Evolutionary conservation across 2,113 vertebrate species (phyloP).

Genomic region (Microcebus griseorufus): DNA sequence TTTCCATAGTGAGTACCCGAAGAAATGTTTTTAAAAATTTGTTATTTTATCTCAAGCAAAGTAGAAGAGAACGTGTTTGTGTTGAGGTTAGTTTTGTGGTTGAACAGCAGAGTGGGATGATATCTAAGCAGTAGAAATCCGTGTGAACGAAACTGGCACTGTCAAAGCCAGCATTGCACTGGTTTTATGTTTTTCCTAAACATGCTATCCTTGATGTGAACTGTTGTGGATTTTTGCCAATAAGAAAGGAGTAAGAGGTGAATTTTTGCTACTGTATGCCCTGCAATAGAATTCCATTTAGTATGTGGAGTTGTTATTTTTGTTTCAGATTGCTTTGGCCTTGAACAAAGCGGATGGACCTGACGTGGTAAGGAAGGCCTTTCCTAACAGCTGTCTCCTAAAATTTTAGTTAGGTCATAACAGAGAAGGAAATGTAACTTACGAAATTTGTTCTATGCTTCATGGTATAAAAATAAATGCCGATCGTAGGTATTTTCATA

Average conservation of each 20-base stretch:
- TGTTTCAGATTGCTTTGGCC: constrained; percentile 89
- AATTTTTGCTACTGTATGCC: background rate
- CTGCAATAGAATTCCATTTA: constrained; percentile 23
- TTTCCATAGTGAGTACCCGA: constrained; percentile 11
- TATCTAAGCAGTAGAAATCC: background rate
- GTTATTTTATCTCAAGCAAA: constrained; percentile 30
- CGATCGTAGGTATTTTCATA: constrained; percentile 43
- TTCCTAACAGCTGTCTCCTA: background rate
- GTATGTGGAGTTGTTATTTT: constrained; percentile 57
- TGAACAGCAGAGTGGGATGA: background rate
- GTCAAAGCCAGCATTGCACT: background rate
- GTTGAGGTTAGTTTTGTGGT: constrained; percentile 36
- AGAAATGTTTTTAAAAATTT: background rate
- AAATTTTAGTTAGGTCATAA: constrained; percentile 36
- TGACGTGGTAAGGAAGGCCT: constrained; percentile 85
- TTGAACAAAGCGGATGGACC: constrained; percentile 85
- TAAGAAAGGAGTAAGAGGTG: background rate
- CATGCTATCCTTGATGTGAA: background rate
- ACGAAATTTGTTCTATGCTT: constrained; percentile 51
- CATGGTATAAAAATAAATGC: constrained; percentile 16
- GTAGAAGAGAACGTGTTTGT: background rate
- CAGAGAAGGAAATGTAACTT: constrained; percentile 14
- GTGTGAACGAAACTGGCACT: background rate
- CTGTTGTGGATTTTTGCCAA: background rate
- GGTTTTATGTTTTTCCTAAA: background rate